These are phyloP conservation scores for Platichthys flesus DNA, from an alignment of 2,113 vertebrate genomes.

Conservation along the genomic window DNA sequence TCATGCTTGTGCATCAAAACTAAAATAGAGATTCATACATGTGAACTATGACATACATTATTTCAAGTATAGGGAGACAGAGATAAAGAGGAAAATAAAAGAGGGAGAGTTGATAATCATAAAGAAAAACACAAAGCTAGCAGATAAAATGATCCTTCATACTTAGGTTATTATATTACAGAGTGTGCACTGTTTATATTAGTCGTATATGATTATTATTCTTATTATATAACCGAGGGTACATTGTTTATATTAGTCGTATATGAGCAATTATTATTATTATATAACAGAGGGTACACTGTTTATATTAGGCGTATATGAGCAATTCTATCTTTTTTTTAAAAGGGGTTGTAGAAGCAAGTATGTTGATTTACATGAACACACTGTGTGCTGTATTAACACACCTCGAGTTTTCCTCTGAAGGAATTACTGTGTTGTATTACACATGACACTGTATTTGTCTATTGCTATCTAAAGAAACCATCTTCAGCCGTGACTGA, in stretches of 20 bases:
- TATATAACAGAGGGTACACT: background rate
- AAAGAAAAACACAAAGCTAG: slow-evolving; percentile 48
- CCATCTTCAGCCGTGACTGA: slow-evolving; percentile 29
- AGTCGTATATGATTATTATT: slow-evolving; percentile 1
- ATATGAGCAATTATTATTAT: background rate
- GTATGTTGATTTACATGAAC: slow-evolving; percentile 1
- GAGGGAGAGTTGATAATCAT: slow-evolving; percentile 18
- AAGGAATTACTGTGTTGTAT: slow-evolving; percentile 2
- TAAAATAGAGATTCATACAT: background rate
- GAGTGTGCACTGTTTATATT: slow-evolving; percentile 25
- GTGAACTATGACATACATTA: slow-evolving; percentile 13
- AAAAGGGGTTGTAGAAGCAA: no score
- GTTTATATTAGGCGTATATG: slow-evolving; percentile 27
- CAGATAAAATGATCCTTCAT: slow-evolving; percentile 34
- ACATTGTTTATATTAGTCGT: slow-evolving; percentile 29
- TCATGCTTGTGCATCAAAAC: background rate
- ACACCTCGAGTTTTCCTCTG: background rate
- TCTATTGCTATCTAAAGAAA: slow-evolving; percentile 33
- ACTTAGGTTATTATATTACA: slow-evolving; percentile 47
- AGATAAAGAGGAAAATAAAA: background rate
- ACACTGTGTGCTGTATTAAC: slow-evolving; percentile 1
- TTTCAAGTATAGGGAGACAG: slow-evolving; percentile 4
- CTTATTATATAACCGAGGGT: background rate
- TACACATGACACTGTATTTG: slow-evolving; percentile 9
- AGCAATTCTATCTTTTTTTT: background rate